These are phyloP conservation scores for Tetragonisca angustula DNA, from an alignment of 2,888 invertebrate genomes.

Conservation along the genomic window DNA sequence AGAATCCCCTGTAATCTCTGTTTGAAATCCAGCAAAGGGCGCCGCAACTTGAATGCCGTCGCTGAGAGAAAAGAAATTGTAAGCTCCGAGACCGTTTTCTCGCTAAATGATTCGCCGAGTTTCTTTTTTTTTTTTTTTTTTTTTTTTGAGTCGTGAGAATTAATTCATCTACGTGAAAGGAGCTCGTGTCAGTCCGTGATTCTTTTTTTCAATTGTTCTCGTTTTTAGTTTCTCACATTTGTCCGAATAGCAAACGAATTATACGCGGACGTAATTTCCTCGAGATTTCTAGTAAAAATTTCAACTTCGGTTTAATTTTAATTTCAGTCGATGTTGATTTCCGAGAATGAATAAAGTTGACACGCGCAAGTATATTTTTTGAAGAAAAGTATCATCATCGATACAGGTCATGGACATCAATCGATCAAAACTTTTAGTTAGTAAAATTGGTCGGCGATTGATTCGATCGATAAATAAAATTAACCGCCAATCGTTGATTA, in stretches of 20 bases:
- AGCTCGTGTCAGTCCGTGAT: background rate
- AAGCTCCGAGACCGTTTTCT: background rate
- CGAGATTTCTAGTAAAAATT: too few relatives aligned
- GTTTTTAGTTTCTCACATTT: too few relatives aligned
- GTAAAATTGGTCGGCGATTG: too few relatives aligned
- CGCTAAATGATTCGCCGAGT: background rate
- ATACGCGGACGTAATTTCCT: too few relatives aligned
- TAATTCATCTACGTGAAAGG: background rate
- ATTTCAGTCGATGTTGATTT: too few relatives aligned
- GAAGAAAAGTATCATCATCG: background rate
- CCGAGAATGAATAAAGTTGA: background rate
- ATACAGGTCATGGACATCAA: background rate
- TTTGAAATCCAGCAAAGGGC: background rate
- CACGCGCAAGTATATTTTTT: too few relatives aligned
- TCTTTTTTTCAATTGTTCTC: background rate
- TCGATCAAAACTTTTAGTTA: too few relatives aligned
- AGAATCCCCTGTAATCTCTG: conserved; percentile 12
- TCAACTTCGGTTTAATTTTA: too few relatives aligned
- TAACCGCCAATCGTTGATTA: too few relatives aligned
- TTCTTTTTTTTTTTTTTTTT: background rate
- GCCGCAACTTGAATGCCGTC: background rate
- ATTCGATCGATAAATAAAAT: too few relatives aligned
- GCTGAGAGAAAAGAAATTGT: background rate
- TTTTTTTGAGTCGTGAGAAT: background rate
- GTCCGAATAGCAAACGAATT: too few relatives aligned